phyloP scores from a whole-genome alignment of 2,888 invertebrate genomes.

The Scaptomyza polygonia region DNA sequence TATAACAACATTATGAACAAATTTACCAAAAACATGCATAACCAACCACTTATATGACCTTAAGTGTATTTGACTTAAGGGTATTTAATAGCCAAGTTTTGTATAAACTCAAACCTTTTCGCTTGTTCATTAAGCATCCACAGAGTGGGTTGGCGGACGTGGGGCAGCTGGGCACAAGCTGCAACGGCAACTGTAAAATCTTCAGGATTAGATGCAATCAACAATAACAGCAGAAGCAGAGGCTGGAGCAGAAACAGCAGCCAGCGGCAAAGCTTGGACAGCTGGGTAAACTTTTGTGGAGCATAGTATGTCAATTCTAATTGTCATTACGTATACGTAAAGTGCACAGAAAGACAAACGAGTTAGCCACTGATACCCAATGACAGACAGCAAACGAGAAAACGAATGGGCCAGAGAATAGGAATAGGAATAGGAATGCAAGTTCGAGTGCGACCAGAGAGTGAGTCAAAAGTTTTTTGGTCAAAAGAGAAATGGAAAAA shows the following conservation, averaged over 20 bases:
- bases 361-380: constrained; percentile 77
- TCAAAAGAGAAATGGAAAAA: constrained; percentile 77
- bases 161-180: constrained; percentile 13
- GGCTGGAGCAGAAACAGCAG: constrained; percentile 9
- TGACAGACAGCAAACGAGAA: constrained; percentile 64
- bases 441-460: constrained; percentile 17
- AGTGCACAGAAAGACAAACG: constrained; percentile 77
- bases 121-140: constrained; percentile 66
- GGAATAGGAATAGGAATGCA: constrained; percentile 1
- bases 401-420: constrained; percentile 42
- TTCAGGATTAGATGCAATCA: constrained; percentile 78
- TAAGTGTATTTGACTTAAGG: constrained; percentile 36
- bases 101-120: constrained; percentile 26
- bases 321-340: constrained; percentile 80
- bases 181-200: constrained; percentile 69
- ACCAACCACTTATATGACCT: background rate
- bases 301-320: constrained; percentile 77
- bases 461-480: constrained; percentile 69
- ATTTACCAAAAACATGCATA: background rate
- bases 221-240: constrained; percentile 66
- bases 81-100: constrained; percentile 38
- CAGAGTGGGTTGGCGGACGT: constrained; percentile 26
- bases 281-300: constrained; percentile 61
- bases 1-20: background rate
- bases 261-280: constrained; percentile 40